Percentiles rank a stretch among this genome's conserved stretches.
Conservation (phyloP, 2,113 vertebrate genomes). For the Hystrix brachyura region DNA sequence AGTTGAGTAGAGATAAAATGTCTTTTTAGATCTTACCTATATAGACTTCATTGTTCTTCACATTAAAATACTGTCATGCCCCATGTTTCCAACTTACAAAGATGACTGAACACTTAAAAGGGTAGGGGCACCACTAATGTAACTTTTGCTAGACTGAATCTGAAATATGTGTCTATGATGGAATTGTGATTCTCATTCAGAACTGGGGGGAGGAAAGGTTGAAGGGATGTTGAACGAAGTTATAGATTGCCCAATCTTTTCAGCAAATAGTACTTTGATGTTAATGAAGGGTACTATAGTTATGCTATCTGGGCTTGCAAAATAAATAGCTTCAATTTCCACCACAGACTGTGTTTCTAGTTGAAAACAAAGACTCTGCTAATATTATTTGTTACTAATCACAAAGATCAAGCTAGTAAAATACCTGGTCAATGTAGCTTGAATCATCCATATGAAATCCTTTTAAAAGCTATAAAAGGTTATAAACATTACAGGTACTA, state of each 20-base stretch:
- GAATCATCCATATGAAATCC: neutral
- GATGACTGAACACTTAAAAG: conserved; percentile 10
- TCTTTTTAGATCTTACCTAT: neutral
- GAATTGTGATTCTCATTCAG: neutral
- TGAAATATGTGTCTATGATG: neutral
- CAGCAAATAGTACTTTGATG: conserved; percentile 18
- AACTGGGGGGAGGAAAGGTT: neutral
- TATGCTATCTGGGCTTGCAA: neutral
- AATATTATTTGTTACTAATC: neutral
- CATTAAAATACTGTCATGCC: neutral
- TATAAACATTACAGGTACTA: neutral
- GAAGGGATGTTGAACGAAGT: neutral
- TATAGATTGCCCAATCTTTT: neutral
- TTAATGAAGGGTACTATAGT: neutral
- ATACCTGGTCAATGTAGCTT: neutral
- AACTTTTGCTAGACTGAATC: neutral
- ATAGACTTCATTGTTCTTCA: neutral
- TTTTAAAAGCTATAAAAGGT: neutral
- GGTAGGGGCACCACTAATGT: neutral
- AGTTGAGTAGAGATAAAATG: neutral
- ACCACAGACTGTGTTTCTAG: neutral
- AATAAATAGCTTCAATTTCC: conserved; percentile 23
- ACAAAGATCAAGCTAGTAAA: neutral
- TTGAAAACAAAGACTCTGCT: conserved; percentile 36
- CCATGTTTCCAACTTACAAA: neutral